Evolutionary conservation across 2,113 vertebrate species (phyloP).

Genomic region (Dermatemys mawii): DNA sequence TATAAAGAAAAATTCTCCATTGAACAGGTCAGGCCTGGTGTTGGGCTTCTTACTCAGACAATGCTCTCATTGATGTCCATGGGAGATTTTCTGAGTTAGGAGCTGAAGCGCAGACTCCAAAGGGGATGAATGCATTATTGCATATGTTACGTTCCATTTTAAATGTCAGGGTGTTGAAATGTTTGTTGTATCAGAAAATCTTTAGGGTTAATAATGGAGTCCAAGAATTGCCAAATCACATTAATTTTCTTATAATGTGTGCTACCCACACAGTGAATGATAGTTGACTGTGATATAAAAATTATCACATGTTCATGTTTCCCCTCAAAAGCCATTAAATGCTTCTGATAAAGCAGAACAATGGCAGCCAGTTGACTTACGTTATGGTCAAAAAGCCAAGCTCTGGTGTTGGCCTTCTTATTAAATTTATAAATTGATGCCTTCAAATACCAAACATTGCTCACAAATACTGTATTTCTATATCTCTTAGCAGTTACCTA

Average conservation of each 20-base stretch:
- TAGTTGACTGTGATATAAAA: no score
- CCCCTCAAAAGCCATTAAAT: constrained; percentile 19
- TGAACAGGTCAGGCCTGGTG: background rate
- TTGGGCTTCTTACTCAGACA: background rate
- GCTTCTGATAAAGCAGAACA: background rate
- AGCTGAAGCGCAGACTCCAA: background rate
- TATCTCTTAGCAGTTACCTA: constrained; percentile 46
- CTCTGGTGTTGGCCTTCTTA: constrained; percentile 11
- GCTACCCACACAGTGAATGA: background rate
- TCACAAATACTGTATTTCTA: constrained; percentile 45
- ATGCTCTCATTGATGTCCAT: fast-evolving
- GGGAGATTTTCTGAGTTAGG: background rate
- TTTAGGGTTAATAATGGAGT: background rate
- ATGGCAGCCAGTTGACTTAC: background rate
- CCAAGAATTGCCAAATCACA: background rate
- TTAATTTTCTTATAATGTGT: background rate
- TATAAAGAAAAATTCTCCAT: background rate
- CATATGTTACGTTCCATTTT: background rate
- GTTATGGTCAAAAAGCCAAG: background rate
- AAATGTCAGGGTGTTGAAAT: background rate
- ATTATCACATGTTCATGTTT: background rate
- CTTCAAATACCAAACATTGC: background rate
- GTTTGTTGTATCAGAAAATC: no score
- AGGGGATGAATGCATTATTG: background rate
- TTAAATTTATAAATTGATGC: background rate